These are phyloP conservation scores for Eurystomus gularis DNA, from an alignment of 2,113 vertebrate species.

Conservation along the genomic window DNA sequence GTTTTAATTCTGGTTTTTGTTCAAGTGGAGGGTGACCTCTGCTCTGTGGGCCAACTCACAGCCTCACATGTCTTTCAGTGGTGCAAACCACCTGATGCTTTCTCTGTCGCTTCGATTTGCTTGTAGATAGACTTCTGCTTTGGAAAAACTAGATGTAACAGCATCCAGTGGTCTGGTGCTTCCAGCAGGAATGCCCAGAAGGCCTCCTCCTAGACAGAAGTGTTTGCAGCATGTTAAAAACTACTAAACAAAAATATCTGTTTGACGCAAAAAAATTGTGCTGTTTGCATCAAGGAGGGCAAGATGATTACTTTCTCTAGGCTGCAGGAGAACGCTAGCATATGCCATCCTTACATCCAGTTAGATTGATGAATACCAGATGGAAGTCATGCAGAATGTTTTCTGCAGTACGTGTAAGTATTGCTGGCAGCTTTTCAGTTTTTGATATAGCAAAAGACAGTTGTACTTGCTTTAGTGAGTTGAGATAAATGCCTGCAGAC, in stretches of 20 bases:
- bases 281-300: neutral
- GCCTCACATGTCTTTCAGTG: neutral
- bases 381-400: slow-evolving; percentile 73
- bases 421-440: slow-evolving; percentile 55
- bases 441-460: slow-evolving; percentile 34
- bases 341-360: slow-evolving; percentile 75
- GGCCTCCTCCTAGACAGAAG: neutral
- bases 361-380: slow-evolving; percentile 76
- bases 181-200: neutral
- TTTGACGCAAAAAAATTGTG: neutral
- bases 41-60: neutral
- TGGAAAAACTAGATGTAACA: neutral
- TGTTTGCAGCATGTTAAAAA: neutral
- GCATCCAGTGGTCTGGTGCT: neutral
- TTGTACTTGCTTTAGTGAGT: slow-evolving; percentile 35
- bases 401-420: slow-evolving; percentile 50
- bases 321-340: slow-evolving; percentile 59
- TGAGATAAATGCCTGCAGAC: slow-evolving; percentile 48
- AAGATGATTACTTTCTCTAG: slow-evolving; percentile 31
- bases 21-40: neutral
- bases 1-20: neutral
- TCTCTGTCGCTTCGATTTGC: neutral
- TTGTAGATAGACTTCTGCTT: neutral
- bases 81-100: neutral
- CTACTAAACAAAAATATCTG: neutral